Evolutionary conservation across 2,797 vertebrate genomes (phyloP), one percentile per base, ranked within the genome.

Genomic region (Leptatherina wallacei): DNA sequence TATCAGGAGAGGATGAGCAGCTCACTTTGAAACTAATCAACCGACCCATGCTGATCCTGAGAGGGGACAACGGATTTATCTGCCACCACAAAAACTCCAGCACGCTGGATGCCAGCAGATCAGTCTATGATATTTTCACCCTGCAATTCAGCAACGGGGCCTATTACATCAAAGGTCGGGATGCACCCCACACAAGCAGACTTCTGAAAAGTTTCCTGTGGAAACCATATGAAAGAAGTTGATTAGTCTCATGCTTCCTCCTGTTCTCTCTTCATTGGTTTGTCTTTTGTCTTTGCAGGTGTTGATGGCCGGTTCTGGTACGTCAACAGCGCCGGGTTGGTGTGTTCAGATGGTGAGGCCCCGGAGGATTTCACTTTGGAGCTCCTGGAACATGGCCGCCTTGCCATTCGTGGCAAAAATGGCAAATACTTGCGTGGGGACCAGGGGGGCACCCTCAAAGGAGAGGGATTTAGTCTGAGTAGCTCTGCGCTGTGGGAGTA

Each of bases 11-110:
- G 81, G 96, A 97, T 0, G 97, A 98, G 73, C 94, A 96, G 86
- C 95, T 99, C 75, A 88, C 91, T 38, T 89, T 99, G 78, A 98
- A 98, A 88, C 93, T 99, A 57, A 97, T 98, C 86, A 99, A 99
- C 89, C 93, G 98, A 44, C 98, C 98, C 22, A 95, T 98, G 85
- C 85, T 99, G 90, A 98, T 99, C 88, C 94, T 99, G 68, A 94
- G 97, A 2, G 97, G 98, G 1, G 94, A 95, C 73, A 96, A 98
- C 1, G 98, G 98, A 54, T 99, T 97, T n/a, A 95, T 99, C 80
- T 96, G 97, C 86, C 95, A 95, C 89, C 97, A 97, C 84, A 97
- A 94, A 9, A 96, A 94, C 91, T 98, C 98, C 76, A 97, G 96
- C 89, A 95, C 95, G 7, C 93, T 99, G 81, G 97, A 99, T 14